Conservation (phyloP, 2,797 vertebrate genomes). For the Erpetoichthys calabaricus region DNA sequence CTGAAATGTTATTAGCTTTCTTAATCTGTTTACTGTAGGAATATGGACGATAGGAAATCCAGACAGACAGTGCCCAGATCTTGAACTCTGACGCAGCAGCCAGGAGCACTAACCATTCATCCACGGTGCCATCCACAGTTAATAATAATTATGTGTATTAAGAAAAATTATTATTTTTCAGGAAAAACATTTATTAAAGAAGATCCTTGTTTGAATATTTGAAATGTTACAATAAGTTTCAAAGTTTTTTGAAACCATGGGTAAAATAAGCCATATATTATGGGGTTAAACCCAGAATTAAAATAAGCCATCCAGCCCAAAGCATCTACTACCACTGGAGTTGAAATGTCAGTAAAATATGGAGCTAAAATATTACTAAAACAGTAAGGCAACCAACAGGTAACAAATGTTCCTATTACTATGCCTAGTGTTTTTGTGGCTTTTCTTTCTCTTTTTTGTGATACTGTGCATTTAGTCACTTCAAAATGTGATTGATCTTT, state of each 20-base stretch:
- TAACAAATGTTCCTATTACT: conserved; percentile 26
- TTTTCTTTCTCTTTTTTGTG: conserved; percentile 23
- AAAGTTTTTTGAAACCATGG: neutral
- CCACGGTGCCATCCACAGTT: no score
- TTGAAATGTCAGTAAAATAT: neutral
- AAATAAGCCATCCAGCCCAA: neutral
- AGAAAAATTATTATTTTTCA: no score
- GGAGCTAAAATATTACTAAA: neutral
- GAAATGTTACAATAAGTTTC: neutral
- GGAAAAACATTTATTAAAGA: neutral
- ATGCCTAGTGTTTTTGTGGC: conserved; percentile 35
- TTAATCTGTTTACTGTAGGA: no score
- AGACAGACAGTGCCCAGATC: no score
- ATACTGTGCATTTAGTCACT: no score
- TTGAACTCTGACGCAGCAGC: no score
- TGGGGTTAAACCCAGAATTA: neutral
- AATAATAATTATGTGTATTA: no score
- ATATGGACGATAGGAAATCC: no score
- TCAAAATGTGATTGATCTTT: no score
- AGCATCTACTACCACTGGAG: no score
- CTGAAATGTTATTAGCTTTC: no score
- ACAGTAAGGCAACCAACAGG: conserved; percentile 26
- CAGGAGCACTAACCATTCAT: no score
- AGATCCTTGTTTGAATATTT: neutral
- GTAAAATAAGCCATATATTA: neutral